Percentiles rank a stretch among this genome's conserved stretches.
These are phyloP conservation scores for Hyaena hyaena DNA, from an alignment of 2,113 vertebrate genomes.

Conservation along the genomic window DNA sequence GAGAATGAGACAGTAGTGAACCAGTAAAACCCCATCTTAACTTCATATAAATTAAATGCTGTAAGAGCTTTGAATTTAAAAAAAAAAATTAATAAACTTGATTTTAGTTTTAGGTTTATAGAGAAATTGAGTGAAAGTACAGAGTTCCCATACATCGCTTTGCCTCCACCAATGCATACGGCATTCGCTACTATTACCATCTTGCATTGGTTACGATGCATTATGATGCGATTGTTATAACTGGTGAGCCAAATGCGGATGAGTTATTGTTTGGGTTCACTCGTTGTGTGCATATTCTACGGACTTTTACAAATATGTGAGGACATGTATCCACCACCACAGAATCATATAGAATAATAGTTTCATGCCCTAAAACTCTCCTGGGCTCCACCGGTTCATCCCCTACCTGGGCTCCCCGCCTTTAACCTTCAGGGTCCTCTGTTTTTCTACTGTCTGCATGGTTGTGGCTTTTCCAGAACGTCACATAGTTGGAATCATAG, in stretches of 20 bases:
- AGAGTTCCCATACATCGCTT: neutral
- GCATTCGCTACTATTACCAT: neutral
- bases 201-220: neutral
- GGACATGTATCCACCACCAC: no score
- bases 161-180: no score
- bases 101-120: neutral
- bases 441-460: neutral
- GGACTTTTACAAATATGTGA: neutral
- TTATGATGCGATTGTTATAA: neutral
- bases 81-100: neutral
- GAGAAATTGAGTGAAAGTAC: neutral
- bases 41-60: neutral
- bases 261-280: neutral
- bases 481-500: neutral
- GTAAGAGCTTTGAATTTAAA: neutral
- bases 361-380: neutral
- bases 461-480: neutral
- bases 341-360: neutral
- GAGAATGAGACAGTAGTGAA: neutral
- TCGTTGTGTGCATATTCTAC: neutral
- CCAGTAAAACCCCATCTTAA: neutral
- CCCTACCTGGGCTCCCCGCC: no score
- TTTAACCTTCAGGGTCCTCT: neutral
- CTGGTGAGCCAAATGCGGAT: neutral
- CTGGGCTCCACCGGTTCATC: neutral